Evolutionary conservation across 2,888 invertebrate species (phyloP), one percentile per base, ranked within the genome.

Genomic region (Fragum sueziense): DNA sequence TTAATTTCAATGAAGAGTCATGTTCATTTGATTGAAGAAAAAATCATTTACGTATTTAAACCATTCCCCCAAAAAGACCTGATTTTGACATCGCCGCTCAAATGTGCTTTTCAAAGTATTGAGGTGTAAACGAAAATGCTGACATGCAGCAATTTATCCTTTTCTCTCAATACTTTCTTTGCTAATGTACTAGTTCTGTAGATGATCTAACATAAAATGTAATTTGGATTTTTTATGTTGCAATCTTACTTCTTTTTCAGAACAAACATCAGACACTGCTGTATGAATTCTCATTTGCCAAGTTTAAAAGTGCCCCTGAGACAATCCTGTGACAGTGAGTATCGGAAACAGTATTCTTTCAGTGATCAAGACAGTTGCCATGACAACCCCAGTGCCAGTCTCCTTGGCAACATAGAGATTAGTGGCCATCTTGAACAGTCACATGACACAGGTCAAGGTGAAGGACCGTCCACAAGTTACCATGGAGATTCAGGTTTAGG

Each of bases 301-400:
- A 65, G 27, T 41, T 65, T 41, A 4, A 22, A 65, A 65, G 65
- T 22, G 33, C 65, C n/a, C 65, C 65, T 41, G 65, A 65, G 25
- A 65, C 65, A 65, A 17, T 41, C 3, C 33, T 65, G n/a, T 65
- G 65, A 65, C 33, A 41, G n/a, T 65, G 65, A 65, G 9, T 41
- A 65, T 47, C 14, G 14, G 3, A 14, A n/a, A 14, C 47, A 47
- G n/a, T 2, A 3, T 47, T 47, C 47, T 9, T 47, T n/a, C n/a
- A 47, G 47, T 47, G n/a, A 14, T n/a, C 47, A 47, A 9, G 47
- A 47, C 3, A 14, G 47, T 47, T 47, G 7, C 47, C 47, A 4
- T 47, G 4, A 47, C 47, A 47, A 47, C 47, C n/a, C 17, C 14
- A 47, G n/a, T 47, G 47, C 4, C 47, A 47, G 47, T 47, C 4